Evolutionary conservation across 2,113 vertebrate genomes (phyloP), one percentile per base, ranked within the genome.

Genomic region (Hydrolagus affinis): DNA sequence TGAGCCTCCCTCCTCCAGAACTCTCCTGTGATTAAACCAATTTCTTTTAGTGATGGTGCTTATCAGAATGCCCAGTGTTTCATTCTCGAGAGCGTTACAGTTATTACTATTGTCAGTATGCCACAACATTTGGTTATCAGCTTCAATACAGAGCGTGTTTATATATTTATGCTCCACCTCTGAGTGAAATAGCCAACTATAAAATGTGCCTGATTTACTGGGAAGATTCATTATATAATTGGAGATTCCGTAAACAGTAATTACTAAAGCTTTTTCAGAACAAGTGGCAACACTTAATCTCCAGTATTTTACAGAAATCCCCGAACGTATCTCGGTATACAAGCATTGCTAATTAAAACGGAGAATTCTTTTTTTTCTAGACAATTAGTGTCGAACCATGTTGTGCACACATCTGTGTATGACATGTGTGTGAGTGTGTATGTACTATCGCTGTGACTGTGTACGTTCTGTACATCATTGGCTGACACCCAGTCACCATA

Each of bases 181-280:
- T 60, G 28, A 25, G 44, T 83, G 78, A 8, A 83, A 68, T 28
- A 83, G 60, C 78, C 28, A 62, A 25, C 78, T 21, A 66, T 66
- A 17, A 68, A 11, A 83, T 66, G 44, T 83, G 66, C 78, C 64
- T 32, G 78, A 62, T 23, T 83, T 66, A 83, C 78, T n/a, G 9
- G 78, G 25, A 83, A 44, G 44, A 44, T 25, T 83, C 25, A 68
- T 83, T 83, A 83, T 66, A 30, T 64, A 68, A 83, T 83, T 83
- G 78, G 15, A 83, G 66, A 83, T 62, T 83, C 66, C 66, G 66
- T 83, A 83, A 83, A 68, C 78, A 83, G 28, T 66, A 64, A 83
- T 68, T 83, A 83, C 78, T 83, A 60, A 83, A 64, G 64, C 60
- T 28, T 66, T 32, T 83, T 60, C 62, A 83, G 30, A 28, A 83